These are phyloP conservation scores for Microtus oregoni DNA, from an alignment of 2,113 vertebrate genomes.

Conservation along the genomic window DNA sequence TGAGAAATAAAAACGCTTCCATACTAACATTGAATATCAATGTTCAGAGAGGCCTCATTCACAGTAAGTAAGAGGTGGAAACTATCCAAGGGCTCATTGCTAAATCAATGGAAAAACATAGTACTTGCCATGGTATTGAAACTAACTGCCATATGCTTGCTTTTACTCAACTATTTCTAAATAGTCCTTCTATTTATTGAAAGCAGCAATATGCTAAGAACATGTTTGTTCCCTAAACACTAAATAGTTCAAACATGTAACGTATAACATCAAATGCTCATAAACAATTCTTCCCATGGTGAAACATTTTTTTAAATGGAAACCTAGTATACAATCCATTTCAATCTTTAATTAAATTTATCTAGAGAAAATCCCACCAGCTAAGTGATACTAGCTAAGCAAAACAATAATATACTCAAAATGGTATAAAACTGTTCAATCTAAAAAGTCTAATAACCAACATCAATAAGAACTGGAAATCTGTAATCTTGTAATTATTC, in stretches of 20 bases:
- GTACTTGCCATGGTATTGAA: not conserved
- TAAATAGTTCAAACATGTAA: conserved; percentile 62
- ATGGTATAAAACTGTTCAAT: not conserved
- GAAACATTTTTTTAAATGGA: conserved; percentile 72
- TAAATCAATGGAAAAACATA: not conserved
- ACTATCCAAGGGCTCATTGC: not conserved
- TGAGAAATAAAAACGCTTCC: not conserved
- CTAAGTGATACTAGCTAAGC: conserved; percentile 64
- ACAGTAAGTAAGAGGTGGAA: not conserved
- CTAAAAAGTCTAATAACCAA: conserved; percentile 58
- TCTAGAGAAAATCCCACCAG: conserved; percentile 63
- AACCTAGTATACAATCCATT: conserved; percentile 64
- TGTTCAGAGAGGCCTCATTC: not conserved
- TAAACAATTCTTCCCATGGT: conserved; percentile 64
- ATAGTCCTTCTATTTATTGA: not conserved
- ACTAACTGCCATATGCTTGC: not conserved
- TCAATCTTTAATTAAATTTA: conserved; percentile 70
- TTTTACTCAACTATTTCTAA: conserved; percentile 22
- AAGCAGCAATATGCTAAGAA: not conserved
- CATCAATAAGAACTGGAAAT: conserved; percentile 45
- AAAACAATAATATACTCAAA: conserved; percentile 47
- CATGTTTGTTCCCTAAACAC: not conserved
- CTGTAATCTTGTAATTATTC: conserved; percentile 49
- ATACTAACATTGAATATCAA: not conserved
- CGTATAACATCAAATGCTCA: conserved; percentile 58